A percentile compares a stretch with the other conserved stretches of the same genome.
phyloP scores from a whole-genome alignment of 1,140 invertebrate genomes.

The Dendroctonus valens region DNA sequence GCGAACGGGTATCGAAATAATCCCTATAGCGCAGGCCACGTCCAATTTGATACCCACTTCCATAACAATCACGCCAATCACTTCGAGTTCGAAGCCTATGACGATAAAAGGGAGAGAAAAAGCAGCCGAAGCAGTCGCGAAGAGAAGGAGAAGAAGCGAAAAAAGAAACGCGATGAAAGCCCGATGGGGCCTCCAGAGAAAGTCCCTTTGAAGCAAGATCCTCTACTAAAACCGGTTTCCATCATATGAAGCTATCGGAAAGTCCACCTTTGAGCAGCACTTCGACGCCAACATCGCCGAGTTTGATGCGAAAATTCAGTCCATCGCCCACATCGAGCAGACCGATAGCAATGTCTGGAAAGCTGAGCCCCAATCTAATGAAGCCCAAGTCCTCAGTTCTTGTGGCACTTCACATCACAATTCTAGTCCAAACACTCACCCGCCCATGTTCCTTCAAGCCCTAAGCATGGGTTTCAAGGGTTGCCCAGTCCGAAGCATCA shows the following conservation, averaged over 20 bases:
- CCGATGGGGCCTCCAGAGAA: conserved; percentile 84
- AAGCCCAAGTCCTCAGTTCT: conserved; percentile 54
- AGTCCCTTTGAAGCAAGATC: conserved; percentile 68
- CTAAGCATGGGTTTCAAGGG: conserved; percentile 58
- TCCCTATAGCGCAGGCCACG: conserved; percentile 64
- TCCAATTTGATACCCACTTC: conserved; percentile 68
- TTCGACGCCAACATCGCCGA: conserved; percentile 62
- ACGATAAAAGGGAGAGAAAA: conserved; percentile 63
- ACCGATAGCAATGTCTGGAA: conserved; percentile 50
- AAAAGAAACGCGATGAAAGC: conserved; percentile 73
- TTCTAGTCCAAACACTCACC: conserved; percentile 72
- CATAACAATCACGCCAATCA: conserved; percentile 80
- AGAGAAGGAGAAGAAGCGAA: conserved; percentile 72
- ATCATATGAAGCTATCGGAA: conserved; percentile 71
- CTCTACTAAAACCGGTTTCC: conserved; percentile 69
- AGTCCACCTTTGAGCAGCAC: conserved; percentile 57
- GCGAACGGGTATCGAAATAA: conserved; percentile 76
- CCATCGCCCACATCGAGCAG: conserved; percentile 64
- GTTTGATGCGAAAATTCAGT: conserved; percentile 65
- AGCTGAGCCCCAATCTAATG: conserved; percentile 59
- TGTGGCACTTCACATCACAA: conserved; percentile 63
- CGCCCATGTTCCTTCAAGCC: conserved; percentile 66
- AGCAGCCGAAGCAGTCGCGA: conserved; percentile 61
- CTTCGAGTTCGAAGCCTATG: conserved; percentile 58
- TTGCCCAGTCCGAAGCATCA: conserved; percentile 60